These are phyloP conservation scores for Bucorvus abyssinicus DNA, from an alignment of 2,797 vertebrate species.

Conservation along the genomic window DNA sequence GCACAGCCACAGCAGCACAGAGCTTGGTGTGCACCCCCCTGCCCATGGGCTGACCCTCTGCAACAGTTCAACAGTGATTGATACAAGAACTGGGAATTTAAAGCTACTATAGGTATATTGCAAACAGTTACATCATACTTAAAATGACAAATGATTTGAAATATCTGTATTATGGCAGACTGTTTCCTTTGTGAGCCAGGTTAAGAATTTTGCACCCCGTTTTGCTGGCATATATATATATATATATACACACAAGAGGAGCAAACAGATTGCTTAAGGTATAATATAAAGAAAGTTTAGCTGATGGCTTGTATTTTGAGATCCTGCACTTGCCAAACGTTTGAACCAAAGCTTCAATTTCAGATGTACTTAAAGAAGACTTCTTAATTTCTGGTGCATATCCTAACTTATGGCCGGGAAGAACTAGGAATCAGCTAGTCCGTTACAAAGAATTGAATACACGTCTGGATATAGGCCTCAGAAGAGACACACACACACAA, in stretches of 20 bases:
- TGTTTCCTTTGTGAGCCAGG: neutral
- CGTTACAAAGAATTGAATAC: neutral
- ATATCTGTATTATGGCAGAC: neutral
- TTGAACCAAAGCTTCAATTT: neutral
- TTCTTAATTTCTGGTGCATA: neutral
- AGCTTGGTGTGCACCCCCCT: fast-evolving
- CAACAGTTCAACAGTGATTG: neutral
- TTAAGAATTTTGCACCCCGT: neutral
- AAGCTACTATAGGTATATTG: neutral
- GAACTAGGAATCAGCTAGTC: neutral
- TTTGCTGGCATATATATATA: neutral
- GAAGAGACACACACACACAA: neutral
- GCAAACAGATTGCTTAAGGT: neutral
- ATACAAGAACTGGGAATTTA: neutral
- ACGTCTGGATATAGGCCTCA: neutral
- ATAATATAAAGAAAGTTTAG: neutral
- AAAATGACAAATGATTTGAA: neutral
- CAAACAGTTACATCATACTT: neutral
- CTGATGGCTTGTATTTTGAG: neutral
- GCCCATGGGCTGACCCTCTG: fast-evolving
- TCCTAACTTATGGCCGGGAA: neutral
- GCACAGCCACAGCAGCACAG: neutral
- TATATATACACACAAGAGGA: neutral
- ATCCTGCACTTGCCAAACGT: neutral
- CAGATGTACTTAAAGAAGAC: neutral